Evolutionary conservation across 2,113 vertebrate genomes (phyloP), one percentile per base, ranked within the genome.

Genomic region (Hippocampus mohnikei): DNA sequence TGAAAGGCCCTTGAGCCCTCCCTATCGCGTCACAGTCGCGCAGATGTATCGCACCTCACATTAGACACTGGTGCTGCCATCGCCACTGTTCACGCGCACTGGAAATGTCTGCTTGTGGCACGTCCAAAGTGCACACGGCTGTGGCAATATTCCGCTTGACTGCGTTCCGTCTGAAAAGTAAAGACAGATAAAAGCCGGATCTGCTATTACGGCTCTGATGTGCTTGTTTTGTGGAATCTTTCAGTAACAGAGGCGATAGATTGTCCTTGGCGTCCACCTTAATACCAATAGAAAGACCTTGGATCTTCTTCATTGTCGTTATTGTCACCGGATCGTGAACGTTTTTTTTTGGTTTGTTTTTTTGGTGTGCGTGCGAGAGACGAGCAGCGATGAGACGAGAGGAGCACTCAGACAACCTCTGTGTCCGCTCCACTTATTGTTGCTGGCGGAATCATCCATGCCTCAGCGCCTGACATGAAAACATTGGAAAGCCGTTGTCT

Each of bases 351-450:
- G 1, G 27, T 33, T 33, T 33, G 0, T 33, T 33, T 37, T 37
- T 37, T 37, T 37, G 33, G 20, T 29, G 48, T 16, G 37, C 18
- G 11, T 68, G 73, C 42, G 46, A 40, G 40, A 74, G 72, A 65
- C n/a, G 27, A 66, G 50, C 58, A 12, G 25, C 42, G 42, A n/a
- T 44, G 50, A 76, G 40, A 58, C 16, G n/a, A 70, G 16, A 40
- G 23, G 23, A 20, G 44, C 20, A 53, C 72, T 82, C 79, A 85
- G 80, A 82, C 80, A 81, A 85, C 83, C 71, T 81, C 85, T 37
- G 33, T 87, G 88, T 89, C 89, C 78, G 75, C 76, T 84, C 81
- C 73, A 84, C 81, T 88, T 88, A 88, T 76, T 81, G 85, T 86
- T 81, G 81, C 74, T 77, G 80, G 75, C 25, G 67, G 79, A 88